Evolutionary conservation across 2,113 vertebrate genomes (phyloP).

Genomic region (Aegithalos caudatus): DNA sequence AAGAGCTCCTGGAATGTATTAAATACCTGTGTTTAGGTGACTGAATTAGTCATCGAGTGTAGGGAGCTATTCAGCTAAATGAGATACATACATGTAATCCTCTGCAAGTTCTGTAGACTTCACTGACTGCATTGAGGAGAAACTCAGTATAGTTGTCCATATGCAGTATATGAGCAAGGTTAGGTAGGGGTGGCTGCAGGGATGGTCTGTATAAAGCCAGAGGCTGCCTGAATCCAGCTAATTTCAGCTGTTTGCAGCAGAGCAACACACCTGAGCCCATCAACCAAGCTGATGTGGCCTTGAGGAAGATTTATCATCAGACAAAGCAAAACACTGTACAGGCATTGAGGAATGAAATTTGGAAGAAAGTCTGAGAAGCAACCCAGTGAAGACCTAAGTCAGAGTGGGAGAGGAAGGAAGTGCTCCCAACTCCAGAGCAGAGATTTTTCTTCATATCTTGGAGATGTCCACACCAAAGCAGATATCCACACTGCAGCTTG

Average conservation of each 20-base stretch:
- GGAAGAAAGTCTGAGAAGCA: not conserved
- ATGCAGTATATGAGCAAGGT: not conserved
- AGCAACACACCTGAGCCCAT: not conserved
- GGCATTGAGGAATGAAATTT: not conserved
- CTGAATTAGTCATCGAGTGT: not conserved
- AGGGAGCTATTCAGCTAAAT: not conserved
- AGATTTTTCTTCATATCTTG: not conserved
- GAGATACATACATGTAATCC: not conserved
- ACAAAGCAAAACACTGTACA: not conserved
- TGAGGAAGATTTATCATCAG: not conserved
- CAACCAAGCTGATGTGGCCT: not conserved
- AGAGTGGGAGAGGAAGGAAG: not conserved
- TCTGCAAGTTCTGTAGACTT: not conserved
- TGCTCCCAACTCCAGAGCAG: not conserved
- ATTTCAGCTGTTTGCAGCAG: not conserved
- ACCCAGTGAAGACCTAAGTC: rapidly evolving
- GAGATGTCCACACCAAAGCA: not conserved
- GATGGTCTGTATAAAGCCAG: not conserved
- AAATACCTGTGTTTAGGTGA: not conserved
- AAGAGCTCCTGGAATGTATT: not conserved
- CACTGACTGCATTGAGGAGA: not conserved
- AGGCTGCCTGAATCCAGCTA: not conserved
- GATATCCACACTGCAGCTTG: not conserved
- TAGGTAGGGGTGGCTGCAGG: not conserved
- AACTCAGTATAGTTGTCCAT: not conserved